These are phyloP conservation scores for Eulemur coronatus DNA, from an alignment of 2,797 vertebrate species.

Conservation along the genomic window DNA sequence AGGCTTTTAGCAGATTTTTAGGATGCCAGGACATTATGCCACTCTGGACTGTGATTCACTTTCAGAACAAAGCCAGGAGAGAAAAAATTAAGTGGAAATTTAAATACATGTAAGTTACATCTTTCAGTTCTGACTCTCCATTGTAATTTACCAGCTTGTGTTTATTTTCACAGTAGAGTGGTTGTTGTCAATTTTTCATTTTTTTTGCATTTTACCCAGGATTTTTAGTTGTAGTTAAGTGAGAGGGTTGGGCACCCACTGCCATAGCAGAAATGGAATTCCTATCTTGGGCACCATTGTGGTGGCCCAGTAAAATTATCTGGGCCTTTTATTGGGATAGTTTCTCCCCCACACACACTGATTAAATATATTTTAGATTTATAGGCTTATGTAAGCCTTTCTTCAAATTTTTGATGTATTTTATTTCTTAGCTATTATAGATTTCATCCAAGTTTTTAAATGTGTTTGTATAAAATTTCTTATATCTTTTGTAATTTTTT, in stretches of 20 bases:
- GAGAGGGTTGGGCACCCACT: neutral
- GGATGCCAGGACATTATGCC: neutral
- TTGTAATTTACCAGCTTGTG: neutral
- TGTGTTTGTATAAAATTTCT: neutral
- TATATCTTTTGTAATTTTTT: neutral
- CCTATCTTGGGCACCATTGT: neutral
- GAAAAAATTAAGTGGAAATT: neutral
- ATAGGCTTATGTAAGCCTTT: neutral
- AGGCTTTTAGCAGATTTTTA: neutral
- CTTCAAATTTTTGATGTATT: neutral
- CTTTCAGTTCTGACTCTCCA: neutral
- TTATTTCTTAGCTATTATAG: neutral
- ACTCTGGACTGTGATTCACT: neutral
- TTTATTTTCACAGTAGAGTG: neutral
- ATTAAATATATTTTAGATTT: neutral
- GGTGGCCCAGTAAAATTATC: neutral
- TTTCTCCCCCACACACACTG: neutral
- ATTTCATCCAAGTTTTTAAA: neutral
- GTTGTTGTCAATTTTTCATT: neutral
- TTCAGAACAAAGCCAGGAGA: neutral
- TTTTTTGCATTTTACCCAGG: neutral
- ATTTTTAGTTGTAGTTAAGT: neutral
- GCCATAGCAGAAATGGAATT: neutral
- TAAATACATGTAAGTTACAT: neutral
- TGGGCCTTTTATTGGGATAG: neutral